Percentiles rank a stretch among this genome's conserved stretches.
Evolutionary conservation across 1,140 invertebrate genomes (phyloP).

Genomic region (Bombus sibiricus): DNA sequence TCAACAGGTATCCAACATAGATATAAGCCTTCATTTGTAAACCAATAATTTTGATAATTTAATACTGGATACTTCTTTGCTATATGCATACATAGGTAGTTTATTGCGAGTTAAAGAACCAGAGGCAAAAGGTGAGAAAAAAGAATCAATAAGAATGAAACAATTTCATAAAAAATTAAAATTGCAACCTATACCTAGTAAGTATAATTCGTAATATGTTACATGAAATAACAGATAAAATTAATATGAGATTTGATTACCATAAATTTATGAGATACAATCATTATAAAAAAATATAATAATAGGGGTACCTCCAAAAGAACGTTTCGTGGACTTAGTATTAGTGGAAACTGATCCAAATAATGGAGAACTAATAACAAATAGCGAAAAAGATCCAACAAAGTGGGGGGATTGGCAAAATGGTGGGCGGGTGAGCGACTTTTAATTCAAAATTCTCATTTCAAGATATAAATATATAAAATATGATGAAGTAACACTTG

Average conservation of each 20-base stretch:
- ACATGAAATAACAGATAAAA: neutral
- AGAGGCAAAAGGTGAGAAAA: conserved; percentile 6
- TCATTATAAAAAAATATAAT: conserved; percentile 15
- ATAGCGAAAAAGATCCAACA: conserved; percentile 74
- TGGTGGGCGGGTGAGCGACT: conserved; percentile 74
- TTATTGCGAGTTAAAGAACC: conserved; percentile 7
- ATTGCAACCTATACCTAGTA: conserved; percentile 69
- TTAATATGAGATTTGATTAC: neutral
- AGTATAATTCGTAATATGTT: conserved; percentile 14
- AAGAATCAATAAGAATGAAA: conserved; percentile 71
- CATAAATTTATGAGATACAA: neutral
- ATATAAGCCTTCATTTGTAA: neutral
- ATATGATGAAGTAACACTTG: conserved; percentile 60
- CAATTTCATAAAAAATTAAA: conserved; percentile 72
- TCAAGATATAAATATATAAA: conserved; percentile 70
- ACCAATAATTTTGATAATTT: neutral
- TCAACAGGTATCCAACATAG: conserved; percentile 44
- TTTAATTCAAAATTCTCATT: conserved; percentile 62
- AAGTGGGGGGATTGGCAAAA: conserved; percentile 78
- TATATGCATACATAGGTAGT: conserved; percentile 14
- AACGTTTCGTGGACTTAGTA: conserved; percentile 68
- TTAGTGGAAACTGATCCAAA: conserved; percentile 70
- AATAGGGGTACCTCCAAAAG: conserved; percentile 56
- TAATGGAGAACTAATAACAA: conserved; percentile 69
- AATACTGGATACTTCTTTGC: neutral